Percentiles rank a stretch among this genome's conserved stretches.
Conservation (phyloP, 1,140 invertebrate species). For the Penaeus japonicus region DNA sequence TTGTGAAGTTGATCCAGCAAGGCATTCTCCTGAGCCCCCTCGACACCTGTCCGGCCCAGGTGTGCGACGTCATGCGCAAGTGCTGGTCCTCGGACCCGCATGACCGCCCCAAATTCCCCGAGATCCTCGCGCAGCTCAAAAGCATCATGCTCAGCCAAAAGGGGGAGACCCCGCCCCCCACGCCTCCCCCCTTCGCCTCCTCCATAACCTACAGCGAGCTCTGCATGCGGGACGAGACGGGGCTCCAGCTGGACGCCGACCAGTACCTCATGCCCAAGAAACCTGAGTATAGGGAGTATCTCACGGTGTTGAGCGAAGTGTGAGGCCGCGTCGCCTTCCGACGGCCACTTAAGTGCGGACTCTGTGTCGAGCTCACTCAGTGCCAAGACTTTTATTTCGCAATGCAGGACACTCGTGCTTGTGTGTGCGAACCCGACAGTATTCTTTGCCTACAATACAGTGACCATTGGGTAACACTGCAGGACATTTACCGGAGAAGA, state of each 20-base stretch:
- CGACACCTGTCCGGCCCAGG: slow-evolving; percentile 78
- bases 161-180: neutral
- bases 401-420: too few relatives aligned
- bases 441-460: too few relatives aligned
- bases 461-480: too few relatives aligned
- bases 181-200: neutral
- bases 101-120: slow-evolving; percentile 77
- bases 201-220: slow-evolving; percentile 49
- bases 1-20: slow-evolving; percentile 82
- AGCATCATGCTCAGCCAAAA: neutral
- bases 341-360: neutral
- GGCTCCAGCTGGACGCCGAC: slow-evolving; percentile 21
- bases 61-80: slow-evolving; percentile 82
- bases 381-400: too few relatives aligned
- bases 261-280: slow-evolving; percentile 38
- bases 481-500: too few relatives aligned
- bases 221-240: slow-evolving; percentile 34
- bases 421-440: too few relatives aligned
- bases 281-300: slow-evolving; percentile 23
- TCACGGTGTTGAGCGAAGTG: slow-evolving; percentile 26
- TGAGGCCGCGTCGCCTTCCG: neutral
- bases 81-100: slow-evolving; percentile 87
- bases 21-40: slow-evolving; percentile 85
- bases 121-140: slow-evolving; percentile 66
- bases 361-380: too few relatives aligned